These are phyloP conservation scores for Falco berigora DNA, from an alignment of 2,797 vertebrate species.

Conservation along the genomic window DNA sequence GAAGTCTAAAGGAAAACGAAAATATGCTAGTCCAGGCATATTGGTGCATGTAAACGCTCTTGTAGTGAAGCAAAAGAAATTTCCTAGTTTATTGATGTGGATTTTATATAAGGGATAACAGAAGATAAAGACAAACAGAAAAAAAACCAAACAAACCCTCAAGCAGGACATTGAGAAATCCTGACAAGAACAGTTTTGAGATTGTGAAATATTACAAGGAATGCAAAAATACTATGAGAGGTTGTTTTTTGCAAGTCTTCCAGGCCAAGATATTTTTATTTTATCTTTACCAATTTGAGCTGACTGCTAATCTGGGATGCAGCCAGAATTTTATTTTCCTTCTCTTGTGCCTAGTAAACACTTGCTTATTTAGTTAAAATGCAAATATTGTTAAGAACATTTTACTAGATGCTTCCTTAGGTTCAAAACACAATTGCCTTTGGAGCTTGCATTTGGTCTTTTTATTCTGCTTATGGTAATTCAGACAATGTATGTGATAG, in stretches of 20 bases:
- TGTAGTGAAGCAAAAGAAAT: not conserved
- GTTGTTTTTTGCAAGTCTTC: not conserved
- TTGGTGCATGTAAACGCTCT: not conserved
- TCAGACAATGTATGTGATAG: not conserved
- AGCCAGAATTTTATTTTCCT: conserved; percentile 46
- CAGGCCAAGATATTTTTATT: conserved; percentile 3
- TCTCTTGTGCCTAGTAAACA: conserved; percentile 44
- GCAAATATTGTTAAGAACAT: conserved; percentile 31
- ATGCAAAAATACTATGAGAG: not conserved
- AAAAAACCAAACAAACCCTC: not conserved
- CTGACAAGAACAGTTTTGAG: not conserved
- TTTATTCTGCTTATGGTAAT: not conserved
- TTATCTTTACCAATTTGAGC: conserved; percentile 12
- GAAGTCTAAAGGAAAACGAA: not conserved
- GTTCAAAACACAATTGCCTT: conserved; percentile 38
- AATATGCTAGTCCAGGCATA: not conserved
- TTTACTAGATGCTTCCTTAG: conserved; percentile 32
- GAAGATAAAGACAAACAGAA: not conserved
- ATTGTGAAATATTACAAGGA: not conserved
- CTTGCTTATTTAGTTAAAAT: conserved; percentile 55
- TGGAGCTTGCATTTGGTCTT: not conserved
- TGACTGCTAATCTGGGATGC: conserved; percentile 7
- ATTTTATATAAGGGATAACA: not conserved
- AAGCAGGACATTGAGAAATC: not conserved
- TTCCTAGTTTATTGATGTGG: not conserved